Conservation (phyloP, 2,888 invertebrate species). For the Drosophila neonasuta region DNA sequence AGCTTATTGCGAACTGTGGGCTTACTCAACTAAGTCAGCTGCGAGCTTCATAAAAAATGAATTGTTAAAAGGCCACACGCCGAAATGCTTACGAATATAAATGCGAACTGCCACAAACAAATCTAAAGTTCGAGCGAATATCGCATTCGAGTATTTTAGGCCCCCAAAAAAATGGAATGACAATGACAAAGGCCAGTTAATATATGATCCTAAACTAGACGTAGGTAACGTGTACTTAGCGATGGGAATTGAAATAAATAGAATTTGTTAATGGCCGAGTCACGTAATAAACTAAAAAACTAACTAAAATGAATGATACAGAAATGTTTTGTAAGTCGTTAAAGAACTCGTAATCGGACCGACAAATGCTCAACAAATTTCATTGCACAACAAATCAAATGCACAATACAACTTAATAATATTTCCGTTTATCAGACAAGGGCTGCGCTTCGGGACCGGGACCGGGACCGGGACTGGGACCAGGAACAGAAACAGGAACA, state of each 20-base stretch:
- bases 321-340: constrained; percentile 3
- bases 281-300: constrained; percentile 25
- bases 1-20: constrained; percentile 27
- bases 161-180: constrained; percentile 43
- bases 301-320: constrained; percentile 58
- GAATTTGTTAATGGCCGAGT: constrained; percentile 54
- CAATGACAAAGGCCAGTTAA: constrained; percentile 59
- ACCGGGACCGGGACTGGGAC: no score
- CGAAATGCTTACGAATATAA: constrained; percentile 64
- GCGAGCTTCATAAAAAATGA: constrained; percentile 68
- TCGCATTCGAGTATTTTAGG: constrained; percentile 38
- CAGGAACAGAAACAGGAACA: neutral
- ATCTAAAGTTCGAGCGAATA: constrained; percentile 56
- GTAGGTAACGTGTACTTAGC: constrained; percentile 29
- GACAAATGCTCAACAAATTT: constrained; percentile 58
- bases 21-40: constrained; percentile 63
- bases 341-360: constrained; percentile 17
- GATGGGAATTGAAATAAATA: constrained; percentile 64
- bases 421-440: constrained; percentile 49
- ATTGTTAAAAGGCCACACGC: constrained; percentile 69
- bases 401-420: constrained; percentile 70
- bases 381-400: constrained; percentile 63
- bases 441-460: neutral
- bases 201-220: constrained; percentile 53
- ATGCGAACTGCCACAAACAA: constrained; percentile 66